Conservation (phyloP, 2,888 invertebrate species). For the Tipula lateralis region DNA sequence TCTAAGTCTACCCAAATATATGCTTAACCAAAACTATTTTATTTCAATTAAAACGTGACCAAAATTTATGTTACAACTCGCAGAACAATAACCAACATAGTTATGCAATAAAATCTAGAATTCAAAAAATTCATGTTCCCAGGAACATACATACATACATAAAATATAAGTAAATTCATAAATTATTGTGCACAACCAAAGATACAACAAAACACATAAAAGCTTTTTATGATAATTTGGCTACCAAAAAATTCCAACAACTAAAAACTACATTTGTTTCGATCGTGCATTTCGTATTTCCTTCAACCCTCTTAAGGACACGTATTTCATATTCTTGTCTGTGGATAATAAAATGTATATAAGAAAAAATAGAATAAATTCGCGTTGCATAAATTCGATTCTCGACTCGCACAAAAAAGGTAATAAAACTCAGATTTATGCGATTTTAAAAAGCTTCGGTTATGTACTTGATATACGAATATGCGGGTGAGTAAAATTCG, state of each 20-base stretch:
- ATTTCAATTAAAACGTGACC: not conserved
- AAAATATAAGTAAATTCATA: not conserved
- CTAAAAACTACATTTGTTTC: not conserved
- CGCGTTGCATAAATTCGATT: not conserved
- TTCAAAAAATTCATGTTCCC: not conserved
- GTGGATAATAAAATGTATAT: not conserved
- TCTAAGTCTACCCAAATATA: not conserved
- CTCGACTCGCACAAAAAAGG: not conserved
- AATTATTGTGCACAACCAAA: not conserved
- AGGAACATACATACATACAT: not conserved
- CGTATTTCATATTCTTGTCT: not conserved
- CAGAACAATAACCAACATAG: not conserved
- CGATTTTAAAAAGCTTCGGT: not conserved
- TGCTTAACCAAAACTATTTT: not conserved
- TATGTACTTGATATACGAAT: not conserved
- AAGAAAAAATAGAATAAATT: not conserved
- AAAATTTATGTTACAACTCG: not conserved
- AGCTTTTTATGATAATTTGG: constrained; percentile 7
- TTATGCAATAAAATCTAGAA: not conserved
- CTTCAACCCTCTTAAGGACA: not conserved
- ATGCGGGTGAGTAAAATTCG: not conserved
- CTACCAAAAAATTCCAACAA: not conserved
- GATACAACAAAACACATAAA: not conserved
- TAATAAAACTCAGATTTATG: not conserved
- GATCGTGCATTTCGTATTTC: not conserved